Evolutionary conservation across 2,113 vertebrate species (phyloP), one percentile per base, ranked within the genome.

Genomic region (Sorex fumeus): DNA sequence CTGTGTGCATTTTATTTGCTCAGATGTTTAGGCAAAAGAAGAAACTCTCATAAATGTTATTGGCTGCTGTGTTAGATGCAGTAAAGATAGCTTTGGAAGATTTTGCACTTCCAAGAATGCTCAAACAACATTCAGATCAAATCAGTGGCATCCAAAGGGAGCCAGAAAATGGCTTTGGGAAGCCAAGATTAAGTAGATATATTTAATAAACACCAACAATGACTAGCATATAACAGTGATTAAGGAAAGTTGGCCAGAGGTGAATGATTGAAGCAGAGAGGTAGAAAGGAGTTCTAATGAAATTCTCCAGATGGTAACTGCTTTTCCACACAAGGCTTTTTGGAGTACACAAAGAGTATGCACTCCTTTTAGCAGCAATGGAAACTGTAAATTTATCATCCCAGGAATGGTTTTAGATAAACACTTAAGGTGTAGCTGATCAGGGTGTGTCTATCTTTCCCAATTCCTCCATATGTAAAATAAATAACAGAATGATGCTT

Each of bases 181-280:
- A 12, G 15, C 23, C 62, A 76, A 21, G 86, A 80, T 43, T 8
- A 66, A 11, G n/a, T 34, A 57, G 79, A 78, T 78, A 91, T 43
- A 91, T 62, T 79, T 82, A 36, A 6, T 53, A 43, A 89, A 72
- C 3, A 40, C 4, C 5, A 19, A 45, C 69, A 60, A 83, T 83
- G 66, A 83, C 28, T 57, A 89, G 16, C 27, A 45, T 9, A 64
- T 13, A 91, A 69, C 25, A 53, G 67, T 92, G 25, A 64, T 6
- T 43, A 85, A 15, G 30, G 64, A 88, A 81, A 72, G 21, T 16
- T 60, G 30, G 80, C 21, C 23, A 84, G 43, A 84, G 13, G 60
- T 67, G 21, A 72, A 32, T 72, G 62, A 80, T 9, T 79, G 60
- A 86, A 91, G 34, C 27, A 78, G 21, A 84, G 21, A 70, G 88